Conservation (phyloP, 1,140 invertebrate species). For the Drosophila pectinifera region DNA sequence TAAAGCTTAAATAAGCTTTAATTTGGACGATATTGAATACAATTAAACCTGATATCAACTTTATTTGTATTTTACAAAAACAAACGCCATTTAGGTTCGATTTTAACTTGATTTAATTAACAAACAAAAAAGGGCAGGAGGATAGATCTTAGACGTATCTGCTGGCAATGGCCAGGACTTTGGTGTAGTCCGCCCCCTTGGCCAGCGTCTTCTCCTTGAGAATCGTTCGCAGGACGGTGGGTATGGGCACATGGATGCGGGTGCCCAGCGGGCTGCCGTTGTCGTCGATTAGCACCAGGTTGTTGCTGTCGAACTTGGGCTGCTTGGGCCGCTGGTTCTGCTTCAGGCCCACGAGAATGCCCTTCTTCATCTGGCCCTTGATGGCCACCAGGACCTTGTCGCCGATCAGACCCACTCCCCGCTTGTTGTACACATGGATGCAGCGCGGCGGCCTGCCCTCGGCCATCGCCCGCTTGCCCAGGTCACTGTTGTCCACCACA, state of each 20-base stretch:
- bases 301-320: conserved; percentile 98
- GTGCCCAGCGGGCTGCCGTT: conserved; percentile 96
- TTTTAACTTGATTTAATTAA: conserved; percentile 30
- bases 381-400: conserved; percentile 98
- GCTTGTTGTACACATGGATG: conserved; percentile 96
- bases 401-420: conserved; percentile 87
- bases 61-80: not conserved
- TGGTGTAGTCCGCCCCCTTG: conserved; percentile 97
- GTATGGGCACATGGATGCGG: conserved; percentile 97
- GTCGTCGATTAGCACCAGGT: conserved; percentile 98
- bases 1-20: too few relatives aligned
- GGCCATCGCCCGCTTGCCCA: conserved; percentile 96
- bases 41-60: too few relatives aligned
- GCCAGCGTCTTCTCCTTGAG: conserved; percentile 92
- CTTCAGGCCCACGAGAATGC: conserved; percentile 96
- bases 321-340: conserved; percentile 92
- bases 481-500: conserved; percentile 97
- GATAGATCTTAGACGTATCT: conserved; percentile 92
- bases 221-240: conserved; percentile 94
- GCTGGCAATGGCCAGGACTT: conserved; percentile 96
- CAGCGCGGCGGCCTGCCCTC: conserved; percentile 96
- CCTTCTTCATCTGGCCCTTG: conserved; percentile 98
- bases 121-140: conserved; percentile 6
- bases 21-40: too few relatives aligned
- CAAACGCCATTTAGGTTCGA: not conserved